These are phyloP conservation scores for Pipistrellus pipistrellus DNA, from an alignment of 2,797 vertebrate genomes.

Conservation along the genomic window DNA sequence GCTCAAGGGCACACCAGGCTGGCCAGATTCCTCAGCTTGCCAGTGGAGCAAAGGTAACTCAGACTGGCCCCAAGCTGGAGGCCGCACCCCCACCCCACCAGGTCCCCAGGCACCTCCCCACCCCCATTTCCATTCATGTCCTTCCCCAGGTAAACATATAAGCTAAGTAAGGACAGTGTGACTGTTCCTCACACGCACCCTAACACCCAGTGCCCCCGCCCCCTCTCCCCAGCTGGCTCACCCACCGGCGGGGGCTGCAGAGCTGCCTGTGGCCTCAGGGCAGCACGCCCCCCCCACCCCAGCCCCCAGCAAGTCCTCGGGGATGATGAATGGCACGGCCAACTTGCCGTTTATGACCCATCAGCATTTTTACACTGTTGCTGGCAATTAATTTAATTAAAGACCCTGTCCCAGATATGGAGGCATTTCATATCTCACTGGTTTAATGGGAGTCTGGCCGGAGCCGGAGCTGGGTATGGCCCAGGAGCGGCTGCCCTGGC, in stretches of 20 bases:
- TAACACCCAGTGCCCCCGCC: not conserved
- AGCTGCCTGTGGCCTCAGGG: not conserved
- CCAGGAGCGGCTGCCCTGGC: not conserved
- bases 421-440: conserved; percentile 93
- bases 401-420: conserved; percentile 93
- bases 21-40: not conserved
- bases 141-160: not conserved
- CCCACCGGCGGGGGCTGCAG: not conserved
- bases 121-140: not conserved
- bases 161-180: not conserved
- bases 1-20: conserved; percentile 47
- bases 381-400: conserved; percentile 98
- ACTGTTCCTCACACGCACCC: not conserved
- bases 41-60: not conserved
- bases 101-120: not conserved
- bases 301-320: conserved; percentile 88
- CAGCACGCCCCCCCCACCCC: conserved; percentile 7
- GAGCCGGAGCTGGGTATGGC: not conserved
- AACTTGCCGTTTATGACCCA: conserved; percentile 94
- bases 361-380: conserved; percentile 94
- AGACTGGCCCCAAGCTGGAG: not conserved
- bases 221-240: not conserved
- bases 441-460: conserved; percentile 88
- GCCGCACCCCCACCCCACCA: too few species aligned
- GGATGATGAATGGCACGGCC: conserved; percentile 92